Conservation (phyloP, 2,797 vertebrate genomes). For the Tarsius wallacei region DNA sequence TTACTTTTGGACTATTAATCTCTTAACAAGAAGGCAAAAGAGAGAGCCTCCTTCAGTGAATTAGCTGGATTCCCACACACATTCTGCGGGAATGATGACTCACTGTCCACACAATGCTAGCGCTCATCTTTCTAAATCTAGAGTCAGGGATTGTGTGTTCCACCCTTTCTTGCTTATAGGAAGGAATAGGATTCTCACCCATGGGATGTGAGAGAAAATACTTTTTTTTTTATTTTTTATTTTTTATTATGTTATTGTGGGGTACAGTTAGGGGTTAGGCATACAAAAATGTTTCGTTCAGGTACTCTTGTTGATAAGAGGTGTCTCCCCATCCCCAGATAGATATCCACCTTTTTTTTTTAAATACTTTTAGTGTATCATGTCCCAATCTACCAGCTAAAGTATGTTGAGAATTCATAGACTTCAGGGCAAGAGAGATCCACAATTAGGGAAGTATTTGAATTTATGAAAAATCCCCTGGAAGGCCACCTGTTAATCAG, state of each 20-base stretch:
- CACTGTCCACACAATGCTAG: background rate
- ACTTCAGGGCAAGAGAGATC: background rate
- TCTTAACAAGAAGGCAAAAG: background rate
- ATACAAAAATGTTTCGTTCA: too few species aligned
- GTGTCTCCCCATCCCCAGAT: too few species aligned
- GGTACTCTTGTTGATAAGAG: too few species aligned
- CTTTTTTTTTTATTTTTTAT: background rate
- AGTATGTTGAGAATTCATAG: background rate
- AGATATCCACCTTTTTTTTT: too few species aligned
- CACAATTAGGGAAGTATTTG: rapidly evolving
- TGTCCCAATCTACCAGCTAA: background rate
- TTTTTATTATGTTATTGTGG: too few species aligned
- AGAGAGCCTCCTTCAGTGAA: background rate
- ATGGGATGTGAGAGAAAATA: background rate
- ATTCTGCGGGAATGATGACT: background rate
- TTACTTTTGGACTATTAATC: background rate
- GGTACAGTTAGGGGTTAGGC: too few species aligned
- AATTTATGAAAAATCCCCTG: background rate
- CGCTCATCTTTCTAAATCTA: background rate
- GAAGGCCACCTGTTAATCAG: background rate
- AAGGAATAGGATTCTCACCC: background rate
- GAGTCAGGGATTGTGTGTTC: background rate
- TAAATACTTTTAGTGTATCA: background rate
- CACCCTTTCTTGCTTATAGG: background rate
- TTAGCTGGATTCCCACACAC: background rate